Evolutionary conservation across 2,113 vertebrate genomes (phyloP).

Genomic region (Eulacestoma nigropectus): DNA sequence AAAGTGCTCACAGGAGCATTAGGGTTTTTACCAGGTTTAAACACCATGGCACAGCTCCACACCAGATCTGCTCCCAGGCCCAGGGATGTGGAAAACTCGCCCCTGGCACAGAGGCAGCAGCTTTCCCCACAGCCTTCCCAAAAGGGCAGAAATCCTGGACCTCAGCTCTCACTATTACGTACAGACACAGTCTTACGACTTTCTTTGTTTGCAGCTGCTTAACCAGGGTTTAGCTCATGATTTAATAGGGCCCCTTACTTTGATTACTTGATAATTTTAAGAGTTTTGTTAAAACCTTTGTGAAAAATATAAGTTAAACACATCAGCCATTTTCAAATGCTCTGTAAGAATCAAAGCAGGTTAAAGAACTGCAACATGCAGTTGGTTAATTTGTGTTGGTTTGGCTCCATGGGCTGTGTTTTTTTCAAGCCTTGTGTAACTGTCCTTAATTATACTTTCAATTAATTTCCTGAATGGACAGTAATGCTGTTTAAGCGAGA

Average conservation of each 20-base stretch:
- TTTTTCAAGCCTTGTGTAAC: neutral
- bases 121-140: neutral
- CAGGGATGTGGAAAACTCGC: rapidly evolving
- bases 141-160: neutral
- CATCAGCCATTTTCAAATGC: neutral
- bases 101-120: neutral
- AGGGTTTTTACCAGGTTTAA: neutral
- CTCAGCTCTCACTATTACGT: neutral
- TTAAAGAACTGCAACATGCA: neutral
- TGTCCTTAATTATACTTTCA: neutral
- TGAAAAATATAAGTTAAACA: neutral
- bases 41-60: neutral
- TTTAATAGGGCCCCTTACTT: neutral
- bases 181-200: neutral
- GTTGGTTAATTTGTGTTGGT: neutral
- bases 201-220: neutral
- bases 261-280: neutral
- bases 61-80: neutral
- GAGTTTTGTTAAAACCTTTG: neutral
- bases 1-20: neutral
- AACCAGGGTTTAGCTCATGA: neutral
- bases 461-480: neutral
- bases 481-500: neutral
- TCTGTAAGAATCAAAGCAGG: neutral
- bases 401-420: neutral